A percentile compares a stretch with the other conserved stretches of the same genome.
Conservation (phyloP, 1,140 invertebrate species). For the Leptopilina clavipes region DNA sequence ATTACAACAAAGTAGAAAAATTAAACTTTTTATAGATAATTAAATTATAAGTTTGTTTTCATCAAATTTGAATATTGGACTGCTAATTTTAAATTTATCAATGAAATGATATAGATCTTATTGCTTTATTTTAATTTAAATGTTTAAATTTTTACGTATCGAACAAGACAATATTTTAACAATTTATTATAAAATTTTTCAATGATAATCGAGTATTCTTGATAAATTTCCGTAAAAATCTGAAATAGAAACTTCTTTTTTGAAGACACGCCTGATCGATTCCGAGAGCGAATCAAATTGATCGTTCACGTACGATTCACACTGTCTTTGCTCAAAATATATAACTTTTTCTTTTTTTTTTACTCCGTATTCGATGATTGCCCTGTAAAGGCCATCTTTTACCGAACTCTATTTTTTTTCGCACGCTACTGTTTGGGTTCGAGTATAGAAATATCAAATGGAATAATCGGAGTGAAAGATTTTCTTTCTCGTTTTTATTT, state of each 20-base stretch:
- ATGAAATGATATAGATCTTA: no score
- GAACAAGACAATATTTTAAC: not conserved
- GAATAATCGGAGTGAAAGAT: not conserved
- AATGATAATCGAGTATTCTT: not conserved
- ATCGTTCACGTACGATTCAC: slow-evolving; percentile 3
- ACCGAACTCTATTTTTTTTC: slow-evolving; percentile 16
- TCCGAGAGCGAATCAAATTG: slow-evolving; percentile 33
- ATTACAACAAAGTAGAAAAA: no score
- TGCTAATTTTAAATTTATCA: no score
- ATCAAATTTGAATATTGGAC: no score
- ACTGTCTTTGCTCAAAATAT: slow-evolving; percentile 23
- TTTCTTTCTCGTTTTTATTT: slow-evolving; percentile 22
- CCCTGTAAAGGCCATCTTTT: slow-evolving; percentile 8
- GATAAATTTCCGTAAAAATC: not conserved
- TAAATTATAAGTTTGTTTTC: no score
- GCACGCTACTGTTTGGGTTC: not conserved
- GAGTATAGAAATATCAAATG: slow-evolving; percentile 1
- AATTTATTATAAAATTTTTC: not conserved
- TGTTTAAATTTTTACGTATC: no score
- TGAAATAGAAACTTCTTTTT: slow-evolving; percentile 14
- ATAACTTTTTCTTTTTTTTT: not conserved
- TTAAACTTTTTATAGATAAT: no score
- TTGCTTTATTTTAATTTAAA: no score
- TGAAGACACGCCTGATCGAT: slow-evolving; percentile 11
- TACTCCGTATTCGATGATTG: slow-evolving; percentile 19